phyloP scores from a whole-genome alignment of 2,113 vertebrate genomes.

The Tragulus kanchil region DNA sequence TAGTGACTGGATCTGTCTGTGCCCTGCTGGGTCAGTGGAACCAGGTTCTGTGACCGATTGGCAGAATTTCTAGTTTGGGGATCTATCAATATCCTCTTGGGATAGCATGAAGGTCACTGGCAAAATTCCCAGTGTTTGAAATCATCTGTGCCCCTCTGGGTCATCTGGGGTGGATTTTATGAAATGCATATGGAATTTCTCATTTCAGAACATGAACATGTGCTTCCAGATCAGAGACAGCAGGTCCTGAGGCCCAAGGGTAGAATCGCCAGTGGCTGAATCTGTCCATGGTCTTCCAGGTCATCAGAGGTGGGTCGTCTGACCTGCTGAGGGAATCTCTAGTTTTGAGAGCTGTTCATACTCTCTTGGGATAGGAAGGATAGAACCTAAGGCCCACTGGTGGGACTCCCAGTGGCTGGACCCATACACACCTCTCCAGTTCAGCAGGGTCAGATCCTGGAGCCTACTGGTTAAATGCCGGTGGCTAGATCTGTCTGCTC shows the following conservation, averaged over 20 bases:
- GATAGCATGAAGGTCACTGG: background rate
- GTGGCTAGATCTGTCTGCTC: background rate
- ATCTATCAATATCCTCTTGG: background rate
- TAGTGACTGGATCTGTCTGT: too few relatives aligned
- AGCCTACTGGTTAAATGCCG: background rate
- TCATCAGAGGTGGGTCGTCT: background rate
- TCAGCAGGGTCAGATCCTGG: background rate
- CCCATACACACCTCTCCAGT: background rate
- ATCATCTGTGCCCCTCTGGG: background rate
- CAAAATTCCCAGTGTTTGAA: background rate
- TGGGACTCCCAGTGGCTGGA: background rate
- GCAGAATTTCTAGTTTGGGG: background rate
- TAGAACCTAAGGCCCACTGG: background rate
- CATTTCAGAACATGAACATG: background rate
- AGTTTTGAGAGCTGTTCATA: background rate
- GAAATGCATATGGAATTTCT: background rate
- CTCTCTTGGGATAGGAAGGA: background rate
- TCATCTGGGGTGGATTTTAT: rapidly evolving
- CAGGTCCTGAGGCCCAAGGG: background rate
- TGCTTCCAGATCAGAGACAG: background rate
- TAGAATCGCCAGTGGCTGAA: background rate
- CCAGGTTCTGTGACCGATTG: background rate
- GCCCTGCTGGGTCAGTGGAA: background rate
- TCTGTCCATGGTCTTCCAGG: background rate
- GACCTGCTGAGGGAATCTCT: background rate